Percentiles rank a stretch among this genome's conserved stretches.
These are phyloP conservation scores for Tillus elongatus DNA, from an alignment of 2,888 invertebrate genomes.

Conservation along the genomic window DNA sequence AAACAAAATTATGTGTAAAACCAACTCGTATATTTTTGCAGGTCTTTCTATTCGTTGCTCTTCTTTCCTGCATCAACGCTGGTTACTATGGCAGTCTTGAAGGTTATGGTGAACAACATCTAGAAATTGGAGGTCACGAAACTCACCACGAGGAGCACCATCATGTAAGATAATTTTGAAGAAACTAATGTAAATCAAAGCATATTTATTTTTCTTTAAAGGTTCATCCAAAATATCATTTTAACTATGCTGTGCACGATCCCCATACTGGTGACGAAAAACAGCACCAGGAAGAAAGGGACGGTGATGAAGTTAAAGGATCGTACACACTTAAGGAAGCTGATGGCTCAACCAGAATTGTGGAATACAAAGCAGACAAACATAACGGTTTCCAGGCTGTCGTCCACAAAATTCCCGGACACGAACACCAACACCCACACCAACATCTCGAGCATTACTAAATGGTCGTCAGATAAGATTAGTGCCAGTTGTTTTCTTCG, in stretches of 20 bases:
- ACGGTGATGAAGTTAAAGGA: slow-evolving; percentile 55
- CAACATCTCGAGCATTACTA: slow-evolving; percentile 11
- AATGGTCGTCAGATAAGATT: no score
- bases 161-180: no score
- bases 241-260: slow-evolving; percentile 30
- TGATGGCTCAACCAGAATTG: slow-evolving; percentile 38
- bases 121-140: not conserved
- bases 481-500: no score
- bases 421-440: slow-evolving; percentile 8
- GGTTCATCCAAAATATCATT: slow-evolving; percentile 29
- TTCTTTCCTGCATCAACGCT: not conserved
- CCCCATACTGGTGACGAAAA: slow-evolving; percentile 30
- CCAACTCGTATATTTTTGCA: not conserved
- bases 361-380: slow-evolving; percentile 30
- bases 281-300: slow-evolving; percentile 48
- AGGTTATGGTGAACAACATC: not conserved
- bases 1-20: no score
- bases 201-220: no score
- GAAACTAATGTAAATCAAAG: no score
- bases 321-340: slow-evolving; percentile 48
- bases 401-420: slow-evolving; percentile 10
- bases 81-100: not conserved
- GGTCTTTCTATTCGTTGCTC: not conserved
- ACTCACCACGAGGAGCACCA: not conserved
- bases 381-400: slow-evolving; percentile 30